Evolutionary conservation across 2,113 vertebrate genomes (phyloP).

Genomic region (Amazona vittata): DNA sequence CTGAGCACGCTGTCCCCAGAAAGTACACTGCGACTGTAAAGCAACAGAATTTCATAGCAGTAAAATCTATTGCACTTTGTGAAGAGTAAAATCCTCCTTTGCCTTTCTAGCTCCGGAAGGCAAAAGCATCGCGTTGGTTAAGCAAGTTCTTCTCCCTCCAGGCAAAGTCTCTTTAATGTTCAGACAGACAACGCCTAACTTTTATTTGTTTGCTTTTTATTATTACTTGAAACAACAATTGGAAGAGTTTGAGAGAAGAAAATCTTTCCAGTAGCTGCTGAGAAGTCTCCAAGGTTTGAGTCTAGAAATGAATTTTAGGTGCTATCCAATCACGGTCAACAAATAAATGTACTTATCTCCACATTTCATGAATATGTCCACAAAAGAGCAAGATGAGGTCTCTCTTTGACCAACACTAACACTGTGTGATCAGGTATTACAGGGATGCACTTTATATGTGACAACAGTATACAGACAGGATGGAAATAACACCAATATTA

Average conservation of each 20-base stretch:
- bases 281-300: constrained; percentile 78
- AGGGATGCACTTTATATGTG: constrained; percentile 82
- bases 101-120: constrained; percentile 72
- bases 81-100: constrained; percentile 80
- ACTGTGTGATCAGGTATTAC: constrained; percentile 77
- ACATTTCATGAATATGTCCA: constrained; percentile 82
- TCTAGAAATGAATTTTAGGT: constrained; percentile 81
- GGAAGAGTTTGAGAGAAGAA: constrained; percentile 76
- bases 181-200: constrained; percentile 66
- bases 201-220: constrained; percentile 64
- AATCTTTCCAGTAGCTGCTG: constrained; percentile 80
- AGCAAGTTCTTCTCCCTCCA: constrained; percentile 68
- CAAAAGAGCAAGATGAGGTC: constrained; percentile 80
- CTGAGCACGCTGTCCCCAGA: constrained; percentile 74
- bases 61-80: constrained; percentile 88
- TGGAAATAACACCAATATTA: constrained; percentile 86
- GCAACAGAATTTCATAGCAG: constrained; percentile 84
- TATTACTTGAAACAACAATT: constrained; percentile 70
- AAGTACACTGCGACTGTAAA: constrained; percentile 78
- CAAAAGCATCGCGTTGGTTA: constrained; percentile 67
- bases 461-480: constrained; percentile 87
- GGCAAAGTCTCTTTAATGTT: constrained; percentile 68
- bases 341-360: constrained; percentile 85
- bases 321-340: constrained; percentile 79
- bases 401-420: constrained; percentile 80